Evolutionary conservation across 1,140 invertebrate genomes (phyloP).

Genomic region (Drosophila repletoides): DNA sequence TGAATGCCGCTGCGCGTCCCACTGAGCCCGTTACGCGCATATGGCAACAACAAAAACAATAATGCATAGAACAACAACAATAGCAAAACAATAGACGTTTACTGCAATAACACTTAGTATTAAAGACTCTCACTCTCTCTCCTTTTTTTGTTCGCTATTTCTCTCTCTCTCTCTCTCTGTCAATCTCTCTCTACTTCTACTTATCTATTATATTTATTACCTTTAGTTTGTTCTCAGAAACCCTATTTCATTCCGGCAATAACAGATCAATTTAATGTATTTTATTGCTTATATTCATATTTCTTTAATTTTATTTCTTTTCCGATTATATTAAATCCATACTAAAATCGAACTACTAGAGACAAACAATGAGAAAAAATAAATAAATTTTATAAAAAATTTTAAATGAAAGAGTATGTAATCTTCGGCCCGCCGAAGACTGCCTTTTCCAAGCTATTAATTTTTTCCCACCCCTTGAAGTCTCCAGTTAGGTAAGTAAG

Average conservation of each 20-base stretch:
- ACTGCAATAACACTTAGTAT: too few species aligned
- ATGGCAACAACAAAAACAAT: background rate
- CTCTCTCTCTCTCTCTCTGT: background rate
- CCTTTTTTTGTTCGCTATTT: background rate
- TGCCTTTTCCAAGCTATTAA: too few species aligned
- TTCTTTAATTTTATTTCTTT: too few species aligned
- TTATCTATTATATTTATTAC: background rate
- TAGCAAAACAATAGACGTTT: background rate
- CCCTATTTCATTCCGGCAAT: background rate
- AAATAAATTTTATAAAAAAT: background rate
- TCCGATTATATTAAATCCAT: background rate
- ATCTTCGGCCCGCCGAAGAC: too few species aligned
- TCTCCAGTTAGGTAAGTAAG: too few species aligned
- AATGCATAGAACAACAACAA: background rate
- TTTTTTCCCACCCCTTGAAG: too few species aligned
- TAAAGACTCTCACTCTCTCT: background rate
- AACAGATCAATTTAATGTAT: too few species aligned
- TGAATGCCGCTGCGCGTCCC: conserved; percentile 26
- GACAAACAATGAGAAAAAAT: too few species aligned
- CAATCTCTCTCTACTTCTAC: background rate
- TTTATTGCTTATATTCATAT: too few species aligned
- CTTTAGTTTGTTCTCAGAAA: too few species aligned
- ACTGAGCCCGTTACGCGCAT: conserved; percentile 22
- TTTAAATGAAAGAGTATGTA: too few species aligned
- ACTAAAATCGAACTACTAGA: too few species aligned